Evolutionary conservation across 2,888 invertebrate species (phyloP).

Genomic region (Melikaiella ostensackeni): DNA sequence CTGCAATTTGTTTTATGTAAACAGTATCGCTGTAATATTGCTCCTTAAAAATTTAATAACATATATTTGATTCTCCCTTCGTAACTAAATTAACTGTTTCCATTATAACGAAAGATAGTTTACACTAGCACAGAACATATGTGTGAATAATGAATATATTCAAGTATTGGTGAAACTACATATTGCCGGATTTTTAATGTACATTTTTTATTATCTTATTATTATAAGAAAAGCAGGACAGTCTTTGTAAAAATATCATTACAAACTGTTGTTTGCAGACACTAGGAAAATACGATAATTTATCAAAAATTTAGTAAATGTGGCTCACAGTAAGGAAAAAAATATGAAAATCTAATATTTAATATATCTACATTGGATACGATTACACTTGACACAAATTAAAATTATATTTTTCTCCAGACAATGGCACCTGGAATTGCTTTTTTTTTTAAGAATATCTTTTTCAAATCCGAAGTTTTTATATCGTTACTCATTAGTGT

Average conservation of each 20-base stretch:
- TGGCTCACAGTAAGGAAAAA: not conserved
- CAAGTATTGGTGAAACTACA: not conserved
- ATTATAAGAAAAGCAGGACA: not conserved
- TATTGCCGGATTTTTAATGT: not conserved
- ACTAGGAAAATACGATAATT: not conserved
- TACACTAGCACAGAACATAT: not conserved
- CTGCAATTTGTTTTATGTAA: not conserved
- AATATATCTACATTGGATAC: constrained; percentile 6
- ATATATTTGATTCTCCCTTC: constrained; percentile 2
- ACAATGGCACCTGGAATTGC: not conserved
- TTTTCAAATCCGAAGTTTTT: not conserved
- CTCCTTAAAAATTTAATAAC: constrained; percentile 4
- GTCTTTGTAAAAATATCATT: constrained; percentile 2
- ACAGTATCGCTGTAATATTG: not conserved
- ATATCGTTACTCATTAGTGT: not conserved
- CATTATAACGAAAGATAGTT: constrained; percentile 1
- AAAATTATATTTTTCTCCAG: constrained; percentile 1
- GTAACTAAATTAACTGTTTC: not conserved
- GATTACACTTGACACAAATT: constrained; percentile 1
- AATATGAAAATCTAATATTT: constrained; percentile 22
- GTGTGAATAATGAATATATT: constrained; percentile 2
- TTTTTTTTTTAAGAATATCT: not conserved
- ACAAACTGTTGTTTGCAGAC: not conserved
- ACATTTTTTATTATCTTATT: not conserved
- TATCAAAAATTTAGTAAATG: not conserved